Evolutionary conservation across 2,113 vertebrate species (phyloP).

Genomic region (Lophius piscatorius): DNA sequence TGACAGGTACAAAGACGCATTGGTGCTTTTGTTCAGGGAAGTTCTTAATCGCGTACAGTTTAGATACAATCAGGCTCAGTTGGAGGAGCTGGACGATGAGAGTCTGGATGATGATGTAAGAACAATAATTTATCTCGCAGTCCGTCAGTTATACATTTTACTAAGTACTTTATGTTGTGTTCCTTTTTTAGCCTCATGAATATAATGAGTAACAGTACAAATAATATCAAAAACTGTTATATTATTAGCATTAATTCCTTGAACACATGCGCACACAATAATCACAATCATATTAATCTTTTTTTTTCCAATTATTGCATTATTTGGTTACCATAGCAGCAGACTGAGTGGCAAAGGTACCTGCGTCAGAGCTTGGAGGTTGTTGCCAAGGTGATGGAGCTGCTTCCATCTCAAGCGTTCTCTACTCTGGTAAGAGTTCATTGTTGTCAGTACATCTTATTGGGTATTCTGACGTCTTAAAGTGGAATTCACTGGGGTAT

Average conservation of each 20-base stretch:
- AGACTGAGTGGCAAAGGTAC: conserved; percentile 98
- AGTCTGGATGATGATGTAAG: conserved; percentile 97
- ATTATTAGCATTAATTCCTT: background rate
- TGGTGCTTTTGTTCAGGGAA: conserved; percentile 92
- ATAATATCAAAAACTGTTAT: background rate
- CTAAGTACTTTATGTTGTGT: background rate
- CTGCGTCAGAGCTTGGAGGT: conserved; percentile 98
- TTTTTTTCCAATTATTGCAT: conserved; percentile 5
- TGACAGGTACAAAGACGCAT: conserved; percentile 93
- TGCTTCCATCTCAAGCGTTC: conserved; percentile 95
- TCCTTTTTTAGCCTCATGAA: background rate
- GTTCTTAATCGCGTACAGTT: conserved; percentile 97
- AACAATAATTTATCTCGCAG: background rate
- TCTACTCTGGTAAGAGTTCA: conserved; percentile 87
- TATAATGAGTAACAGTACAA: too few relatives aligned
- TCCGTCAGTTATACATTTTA: too few relatives aligned
- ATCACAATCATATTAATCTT: conserved; percentile 24
- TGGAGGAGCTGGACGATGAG: conserved; percentile 98
- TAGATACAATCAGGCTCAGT: conserved; percentile 94
- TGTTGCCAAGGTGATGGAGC: conserved; percentile 98
- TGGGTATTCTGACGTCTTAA: background rate
- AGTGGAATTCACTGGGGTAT: background rate
- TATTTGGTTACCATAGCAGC: conserved; percentile 84
- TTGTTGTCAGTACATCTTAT: background rate
- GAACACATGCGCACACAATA: background rate